phyloP scores from a whole-genome alignment of 1,140 invertebrate species.

The Saccostrea cuccullata region DNA sequence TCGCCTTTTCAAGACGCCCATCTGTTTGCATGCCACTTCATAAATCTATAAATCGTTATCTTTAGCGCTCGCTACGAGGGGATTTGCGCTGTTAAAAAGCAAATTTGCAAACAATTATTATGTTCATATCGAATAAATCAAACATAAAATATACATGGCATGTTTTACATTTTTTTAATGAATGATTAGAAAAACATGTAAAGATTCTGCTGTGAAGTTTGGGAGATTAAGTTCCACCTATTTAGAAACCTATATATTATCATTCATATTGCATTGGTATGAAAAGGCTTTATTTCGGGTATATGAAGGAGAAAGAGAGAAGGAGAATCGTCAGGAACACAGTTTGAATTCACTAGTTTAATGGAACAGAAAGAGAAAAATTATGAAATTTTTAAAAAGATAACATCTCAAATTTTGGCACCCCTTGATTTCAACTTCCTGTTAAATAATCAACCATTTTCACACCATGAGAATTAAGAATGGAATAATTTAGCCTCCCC shows the following conservation, averaged over 20 bases:
- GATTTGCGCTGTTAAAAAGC: constrained; percentile 30
- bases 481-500: constrained; percentile 21
- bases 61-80: background rate
- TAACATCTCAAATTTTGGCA: background rate
- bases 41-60: constrained; percentile 30
- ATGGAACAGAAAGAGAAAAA: background rate
- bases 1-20: constrained; percentile 16
- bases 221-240: background rate
- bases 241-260: background rate
- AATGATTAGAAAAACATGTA: background rate
- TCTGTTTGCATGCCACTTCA: constrained; percentile 31
- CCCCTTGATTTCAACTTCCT: background rate
- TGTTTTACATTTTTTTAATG: background rate
- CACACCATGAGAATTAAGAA: constrained; percentile 24
- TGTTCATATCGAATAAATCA: constrained; percentile 23
- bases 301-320: background rate
- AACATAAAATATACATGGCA: background rate
- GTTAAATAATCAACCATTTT: constrained; percentile 10
- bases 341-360: constrained; percentile 2
- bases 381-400: constrained; percentile 18
- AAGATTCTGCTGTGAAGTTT: background rate
- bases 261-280: background rate
- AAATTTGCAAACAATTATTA: constrained; percentile 38
- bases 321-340: background rate
- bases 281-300: background rate